These are phyloP conservation scores for Pelobates cultripes DNA, from an alignment of 2,797 vertebrate genomes.

Conservation along the genomic window DNA sequence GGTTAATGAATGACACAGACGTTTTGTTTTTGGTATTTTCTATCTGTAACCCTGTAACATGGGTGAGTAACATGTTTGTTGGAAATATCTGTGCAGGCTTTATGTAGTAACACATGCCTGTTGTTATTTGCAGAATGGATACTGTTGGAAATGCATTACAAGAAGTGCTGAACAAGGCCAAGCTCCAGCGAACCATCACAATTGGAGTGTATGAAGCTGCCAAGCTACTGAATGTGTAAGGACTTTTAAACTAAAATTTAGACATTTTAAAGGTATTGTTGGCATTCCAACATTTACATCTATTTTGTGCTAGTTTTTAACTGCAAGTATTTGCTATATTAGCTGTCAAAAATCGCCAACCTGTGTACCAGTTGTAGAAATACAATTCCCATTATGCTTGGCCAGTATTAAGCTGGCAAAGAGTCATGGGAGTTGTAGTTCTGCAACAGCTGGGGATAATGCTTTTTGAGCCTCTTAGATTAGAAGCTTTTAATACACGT, in stretches of 20 bases:
- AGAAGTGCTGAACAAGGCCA: slow-evolving; percentile 87
- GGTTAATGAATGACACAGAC: background rate
- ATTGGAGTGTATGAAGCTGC: slow-evolving; percentile 93
- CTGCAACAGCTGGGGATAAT: too few relatives aligned
- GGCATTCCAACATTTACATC: too few relatives aligned
- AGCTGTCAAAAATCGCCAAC: too few relatives aligned
- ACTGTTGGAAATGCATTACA: slow-evolving; percentile 86
- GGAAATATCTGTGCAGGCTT: background rate
- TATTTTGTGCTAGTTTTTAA: too few relatives aligned
- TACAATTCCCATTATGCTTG: too few relatives aligned
- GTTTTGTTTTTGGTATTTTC: background rate
- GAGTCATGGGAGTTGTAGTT: too few relatives aligned
- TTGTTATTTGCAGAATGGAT: slow-evolving; percentile 82
- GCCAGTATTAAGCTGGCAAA: too few relatives aligned
- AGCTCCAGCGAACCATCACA: slow-evolving; percentile 91
- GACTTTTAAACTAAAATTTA: slow-evolving; percentile 43
- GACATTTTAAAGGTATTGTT: too few relatives aligned
- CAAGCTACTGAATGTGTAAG: slow-evolving; percentile 94
- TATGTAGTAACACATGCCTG: background rate
- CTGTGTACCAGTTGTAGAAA: too few relatives aligned
- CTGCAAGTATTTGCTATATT: too few relatives aligned
- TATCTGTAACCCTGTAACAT: background rate
- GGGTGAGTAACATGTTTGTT: background rate
- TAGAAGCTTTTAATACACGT: too few relatives aligned
- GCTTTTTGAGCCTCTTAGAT: too few relatives aligned